phyloP scores from a whole-genome alignment of 2,888 invertebrate species.

The Temnothorax unifasciatus region DNA sequence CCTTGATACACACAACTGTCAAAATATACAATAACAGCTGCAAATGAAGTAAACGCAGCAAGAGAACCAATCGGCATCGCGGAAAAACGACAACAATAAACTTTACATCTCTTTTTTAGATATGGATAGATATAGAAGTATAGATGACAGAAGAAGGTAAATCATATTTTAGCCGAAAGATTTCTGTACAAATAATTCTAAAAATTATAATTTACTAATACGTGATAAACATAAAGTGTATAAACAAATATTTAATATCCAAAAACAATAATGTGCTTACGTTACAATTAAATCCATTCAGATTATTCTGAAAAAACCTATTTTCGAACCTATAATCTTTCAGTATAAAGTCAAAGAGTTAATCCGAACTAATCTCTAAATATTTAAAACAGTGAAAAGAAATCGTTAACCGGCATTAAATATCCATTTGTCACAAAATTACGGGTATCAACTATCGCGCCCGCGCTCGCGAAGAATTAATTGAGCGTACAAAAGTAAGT shows the following conservation, averaged over 20 bases:
- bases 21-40: no score
- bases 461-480: neutral
- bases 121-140: neutral
- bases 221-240: neutral
- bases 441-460: neutral
- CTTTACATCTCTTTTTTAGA: no score
- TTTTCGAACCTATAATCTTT: neutral
- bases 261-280: neutral
- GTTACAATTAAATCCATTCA: neutral
- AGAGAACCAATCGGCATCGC: no score
- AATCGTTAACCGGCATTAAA: neutral
- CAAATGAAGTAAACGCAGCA: no score
- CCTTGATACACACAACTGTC: no score
- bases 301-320: neutral
- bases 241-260: neutral
- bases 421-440: slow-evolving; percentile 14
- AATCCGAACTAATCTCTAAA: neutral
- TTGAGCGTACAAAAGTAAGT: neutral
- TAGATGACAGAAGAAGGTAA: neutral
- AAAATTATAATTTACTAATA: neutral
- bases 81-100: no score
- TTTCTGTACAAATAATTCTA: neutral
- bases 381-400: neutral
- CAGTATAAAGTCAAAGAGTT: neutral
- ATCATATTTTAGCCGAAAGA: neutral